A percentile compares a stretch with the other conserved stretches of the same genome.
phyloP scores from a whole-genome alignment of 1,140 invertebrate species.

The Drosophila ananassae region DNA sequence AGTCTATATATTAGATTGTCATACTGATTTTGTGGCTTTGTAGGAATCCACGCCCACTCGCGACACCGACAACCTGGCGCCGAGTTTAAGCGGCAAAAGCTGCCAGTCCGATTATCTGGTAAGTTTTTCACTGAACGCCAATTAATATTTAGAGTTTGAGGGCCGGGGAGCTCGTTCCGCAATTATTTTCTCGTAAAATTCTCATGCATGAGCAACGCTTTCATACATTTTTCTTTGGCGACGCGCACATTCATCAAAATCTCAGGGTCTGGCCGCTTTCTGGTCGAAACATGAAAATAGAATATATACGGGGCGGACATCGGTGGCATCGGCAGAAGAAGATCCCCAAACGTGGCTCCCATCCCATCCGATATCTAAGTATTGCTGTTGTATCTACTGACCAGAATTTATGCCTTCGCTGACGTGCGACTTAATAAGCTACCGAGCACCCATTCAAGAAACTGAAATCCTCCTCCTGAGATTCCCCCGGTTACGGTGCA shows the following conservation, averaged over 20 bases:
- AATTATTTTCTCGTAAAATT: slow-evolving; percentile 83
- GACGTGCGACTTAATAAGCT: slow-evolving; percentile 79
- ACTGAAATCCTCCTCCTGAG: neutral
- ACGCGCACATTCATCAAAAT: slow-evolving; percentile 80
- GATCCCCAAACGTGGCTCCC: slow-evolving; percentile 19
- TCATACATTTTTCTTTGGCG: slow-evolving; percentile 80
- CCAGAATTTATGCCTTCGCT: slow-evolving; percentile 74
- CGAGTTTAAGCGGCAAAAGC: slow-evolving; percentile 73
- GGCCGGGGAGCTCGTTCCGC: slow-evolving; percentile 61
- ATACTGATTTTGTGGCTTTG: neutral
- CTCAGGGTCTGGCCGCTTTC: slow-evolving; percentile 53
- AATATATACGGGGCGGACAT: slow-evolving; percentile 33
- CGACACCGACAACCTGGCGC: slow-evolving; percentile 73
- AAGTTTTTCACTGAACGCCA: slow-evolving; percentile 67
- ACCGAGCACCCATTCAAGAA: neutral
- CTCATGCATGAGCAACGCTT: slow-evolving; percentile 77
- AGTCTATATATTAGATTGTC: neutral
- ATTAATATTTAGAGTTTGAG: slow-evolving; percentile 66
- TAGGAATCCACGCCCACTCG: slow-evolving; percentile 76
- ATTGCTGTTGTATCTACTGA: slow-evolving; percentile 37
- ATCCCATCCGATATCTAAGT: slow-evolving; percentile 28
- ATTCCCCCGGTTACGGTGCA: slow-evolving; percentile 19
- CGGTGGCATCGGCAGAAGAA: neutral
- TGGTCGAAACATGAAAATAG: slow-evolving; percentile 63
- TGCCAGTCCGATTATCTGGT: slow-evolving; percentile 83